These are phyloP conservation scores for Dascillus cervinus DNA, from an alignment of 2,888 invertebrate species.

Conservation along the genomic window DNA sequence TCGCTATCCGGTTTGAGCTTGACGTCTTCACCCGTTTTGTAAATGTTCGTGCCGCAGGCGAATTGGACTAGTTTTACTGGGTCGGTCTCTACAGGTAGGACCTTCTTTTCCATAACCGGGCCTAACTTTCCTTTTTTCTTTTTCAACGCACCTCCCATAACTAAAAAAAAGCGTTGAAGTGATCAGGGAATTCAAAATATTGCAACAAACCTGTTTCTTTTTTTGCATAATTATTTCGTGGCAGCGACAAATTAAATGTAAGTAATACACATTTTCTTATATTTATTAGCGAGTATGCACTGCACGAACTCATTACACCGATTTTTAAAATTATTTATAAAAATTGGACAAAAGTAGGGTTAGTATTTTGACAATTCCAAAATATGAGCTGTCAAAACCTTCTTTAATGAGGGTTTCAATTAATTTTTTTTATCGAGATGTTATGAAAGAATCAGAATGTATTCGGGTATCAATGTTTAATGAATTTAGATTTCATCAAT, in stretches of 20 bases:
- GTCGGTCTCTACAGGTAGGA: constrained; percentile 80
- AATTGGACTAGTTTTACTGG: constrained; percentile 63
- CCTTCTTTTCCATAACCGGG: constrained; percentile 58
- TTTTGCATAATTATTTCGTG: constrained; percentile 30
- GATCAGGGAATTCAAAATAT: neutral
- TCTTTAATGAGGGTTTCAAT: too few species aligned
- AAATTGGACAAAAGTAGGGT: too few species aligned
- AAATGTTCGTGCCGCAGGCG: constrained; percentile 82
- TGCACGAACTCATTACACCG: neutral
- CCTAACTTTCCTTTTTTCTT: constrained; percentile 57
- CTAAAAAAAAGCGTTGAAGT: constrained; percentile 25
- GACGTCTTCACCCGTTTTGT: constrained; percentile 72
- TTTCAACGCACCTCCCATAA: constrained; percentile 43
- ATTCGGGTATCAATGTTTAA: too few species aligned
- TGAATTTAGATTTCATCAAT: too few species aligned
- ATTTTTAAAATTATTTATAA: neutral
- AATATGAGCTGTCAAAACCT: too few species aligned
- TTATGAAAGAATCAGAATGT: too few species aligned
- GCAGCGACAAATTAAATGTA: constrained; percentile 6
- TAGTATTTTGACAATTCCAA: too few species aligned
- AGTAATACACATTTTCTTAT: neutral
- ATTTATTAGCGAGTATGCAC: neutral
- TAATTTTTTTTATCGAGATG: too few species aligned
- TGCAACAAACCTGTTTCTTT: constrained; percentile 29
- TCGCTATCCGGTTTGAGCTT: constrained; percentile 67